A percentile compares a stretch with the other conserved stretches of the same genome.
phyloP scores from a whole-genome alignment of 2,113 vertebrate genomes.

The Osmerus eperlanus region DNA sequence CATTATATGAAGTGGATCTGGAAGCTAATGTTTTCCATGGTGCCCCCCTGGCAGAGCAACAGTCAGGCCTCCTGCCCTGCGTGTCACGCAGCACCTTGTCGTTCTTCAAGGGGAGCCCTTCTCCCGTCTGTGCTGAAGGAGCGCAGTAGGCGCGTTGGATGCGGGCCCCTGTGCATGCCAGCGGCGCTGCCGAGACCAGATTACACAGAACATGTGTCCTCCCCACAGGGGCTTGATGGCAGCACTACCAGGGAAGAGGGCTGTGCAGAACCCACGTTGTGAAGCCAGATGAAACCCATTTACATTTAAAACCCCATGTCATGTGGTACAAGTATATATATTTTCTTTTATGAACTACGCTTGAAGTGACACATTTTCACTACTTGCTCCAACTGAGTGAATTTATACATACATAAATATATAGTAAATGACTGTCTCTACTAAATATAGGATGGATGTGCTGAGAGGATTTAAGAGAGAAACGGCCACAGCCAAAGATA shows the following conservation, averaged over 20 bases:
- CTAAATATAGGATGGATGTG: background rate
- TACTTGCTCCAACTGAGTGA: too few species aligned
- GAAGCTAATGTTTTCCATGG: conserved; percentile 80
- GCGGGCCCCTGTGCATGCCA: background rate
- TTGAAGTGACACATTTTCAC: too few species aligned
- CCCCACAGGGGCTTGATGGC: conserved; percentile 52
- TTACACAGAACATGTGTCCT: conserved; percentile 63
- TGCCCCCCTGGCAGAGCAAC: conserved; percentile 60
- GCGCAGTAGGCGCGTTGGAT: conserved; percentile 3
- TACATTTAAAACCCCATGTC: too few species aligned
- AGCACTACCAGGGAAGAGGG: too few species aligned
- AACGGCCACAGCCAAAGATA: conserved; percentile 7
- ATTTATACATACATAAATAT: too few species aligned
- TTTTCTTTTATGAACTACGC: too few species aligned
- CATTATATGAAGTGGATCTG: conserved; percentile 80
- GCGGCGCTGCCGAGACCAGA: conserved; percentile 40
- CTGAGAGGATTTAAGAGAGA: background rate
- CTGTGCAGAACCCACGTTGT: conserved; percentile 8
- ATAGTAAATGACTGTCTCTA: too few species aligned
- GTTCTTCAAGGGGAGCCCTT: conserved; percentile 46
- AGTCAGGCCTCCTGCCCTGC: conserved; percentile 51
- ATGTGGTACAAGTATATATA: too few species aligned
- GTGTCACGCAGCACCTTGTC: conserved; percentile 54
- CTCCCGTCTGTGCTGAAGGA: conserved; percentile 51
- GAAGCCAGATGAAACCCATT: background rate